Percentiles rank a stretch among this genome's conserved stretches.
phyloP scores from a whole-genome alignment of 1,140 invertebrate species.

The Halesus radiatus region DNA sequence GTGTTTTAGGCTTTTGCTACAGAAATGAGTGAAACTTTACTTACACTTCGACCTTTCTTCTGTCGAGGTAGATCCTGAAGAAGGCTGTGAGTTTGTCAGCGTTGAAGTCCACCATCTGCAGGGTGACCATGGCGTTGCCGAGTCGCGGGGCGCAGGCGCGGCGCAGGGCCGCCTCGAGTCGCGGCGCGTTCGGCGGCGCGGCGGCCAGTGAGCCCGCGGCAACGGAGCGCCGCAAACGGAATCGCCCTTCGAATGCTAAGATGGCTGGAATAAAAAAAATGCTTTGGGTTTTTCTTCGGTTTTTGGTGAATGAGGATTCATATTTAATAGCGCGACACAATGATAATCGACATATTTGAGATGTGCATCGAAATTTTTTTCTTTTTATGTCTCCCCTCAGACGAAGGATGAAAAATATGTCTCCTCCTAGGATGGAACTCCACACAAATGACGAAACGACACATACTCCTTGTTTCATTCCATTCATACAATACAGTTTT shows the following conservation, averaged over 20 bases:
- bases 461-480: too few species aligned
- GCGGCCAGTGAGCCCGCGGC: slow-evolving; percentile 59
- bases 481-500: too few species aligned
- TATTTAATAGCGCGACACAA: background rate
- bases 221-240: slow-evolving; percentile 72
- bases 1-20: too few species aligned
- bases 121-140: slow-evolving; percentile 74
- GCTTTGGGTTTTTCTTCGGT: too few species aligned
- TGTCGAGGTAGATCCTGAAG: slow-evolving; percentile 81
- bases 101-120: slow-evolving; percentile 78
- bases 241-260: slow-evolving; percentile 77
- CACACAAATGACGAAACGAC: too few species aligned
- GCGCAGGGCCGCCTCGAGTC: slow-evolving; percentile 36
- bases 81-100: slow-evolving; percentile 80
- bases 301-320: too few species aligned
- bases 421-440: too few species aligned
- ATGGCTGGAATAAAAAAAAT: slow-evolving; percentile 70
- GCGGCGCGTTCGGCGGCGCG: slow-evolving; percentile 62
- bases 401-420: too few species aligned
- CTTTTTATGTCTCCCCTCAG: too few species aligned
- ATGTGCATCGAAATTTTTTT: too few species aligned
- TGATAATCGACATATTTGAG: too few species aligned
- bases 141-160: slow-evolving; percentile 69
- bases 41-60: slow-evolving; percentile 80
- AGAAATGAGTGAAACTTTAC: background rate